Conservation (phyloP, 2,888 invertebrate genomes). For the Caradrina clavipalpis region DNA sequence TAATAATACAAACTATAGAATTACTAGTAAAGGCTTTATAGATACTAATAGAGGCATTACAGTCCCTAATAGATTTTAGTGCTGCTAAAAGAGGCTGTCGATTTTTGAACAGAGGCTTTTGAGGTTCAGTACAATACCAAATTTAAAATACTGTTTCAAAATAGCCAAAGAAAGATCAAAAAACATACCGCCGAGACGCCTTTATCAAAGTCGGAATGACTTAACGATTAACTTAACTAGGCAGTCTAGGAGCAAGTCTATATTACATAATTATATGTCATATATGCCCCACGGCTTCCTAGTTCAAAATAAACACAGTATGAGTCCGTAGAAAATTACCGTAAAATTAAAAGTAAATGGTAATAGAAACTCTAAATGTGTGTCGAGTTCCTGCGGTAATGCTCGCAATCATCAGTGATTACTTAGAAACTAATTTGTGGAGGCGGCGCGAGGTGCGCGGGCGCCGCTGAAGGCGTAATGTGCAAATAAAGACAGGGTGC, state of each 20-base stretch:
- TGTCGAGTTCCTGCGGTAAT: slow-evolving; percentile 63
- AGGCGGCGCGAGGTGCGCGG: slow-evolving; percentile 59
- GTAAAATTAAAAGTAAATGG: slow-evolving; percentile 48
- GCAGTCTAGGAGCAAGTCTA: background rate
- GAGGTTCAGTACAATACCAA: too few species aligned
- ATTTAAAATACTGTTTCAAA: too few species aligned
- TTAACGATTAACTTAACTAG: slow-evolving; percentile 8
- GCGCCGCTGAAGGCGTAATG: slow-evolving; percentile 75
- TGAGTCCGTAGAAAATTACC: slow-evolving; percentile 16
- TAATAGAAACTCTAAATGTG: slow-evolving; percentile 51
- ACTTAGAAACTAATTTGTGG: slow-evolving; percentile 75
- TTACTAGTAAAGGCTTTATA: background rate
- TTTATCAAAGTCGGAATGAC: background rate
- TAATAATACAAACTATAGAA: too few species aligned
- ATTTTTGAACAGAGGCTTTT: too few species aligned
- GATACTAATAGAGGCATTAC: too few species aligned
- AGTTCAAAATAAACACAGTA: slow-evolving; percentile 33
- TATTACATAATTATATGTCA: slow-evolving; percentile 29
- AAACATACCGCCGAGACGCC: background rate
- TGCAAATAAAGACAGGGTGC: slow-evolving; percentile 82
- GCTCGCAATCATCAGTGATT: slow-evolving; percentile 69
- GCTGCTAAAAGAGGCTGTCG: too few species aligned
- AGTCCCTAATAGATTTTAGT: too few species aligned
- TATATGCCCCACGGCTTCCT: slow-evolving; percentile 5
- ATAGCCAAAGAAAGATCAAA: too few species aligned